These are phyloP conservation scores for Heterohyrax brucei DNA, from an alignment of 2,797 vertebrate genomes.

Conservation along the genomic window DNA sequence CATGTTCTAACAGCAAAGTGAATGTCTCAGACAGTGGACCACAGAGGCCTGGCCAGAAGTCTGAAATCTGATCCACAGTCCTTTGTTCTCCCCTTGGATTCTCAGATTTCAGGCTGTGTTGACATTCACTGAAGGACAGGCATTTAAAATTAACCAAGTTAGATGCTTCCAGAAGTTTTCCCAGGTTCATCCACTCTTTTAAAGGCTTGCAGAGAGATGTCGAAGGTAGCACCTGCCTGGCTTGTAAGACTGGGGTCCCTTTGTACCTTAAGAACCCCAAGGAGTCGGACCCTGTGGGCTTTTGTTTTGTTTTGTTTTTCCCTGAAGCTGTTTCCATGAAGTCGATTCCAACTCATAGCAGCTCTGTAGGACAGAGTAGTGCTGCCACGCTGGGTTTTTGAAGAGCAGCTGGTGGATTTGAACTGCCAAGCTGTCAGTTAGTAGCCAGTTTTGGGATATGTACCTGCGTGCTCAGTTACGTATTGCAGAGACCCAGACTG, in stretches of 20 bases:
- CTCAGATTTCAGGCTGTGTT: neutral
- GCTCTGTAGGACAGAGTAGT: too few species aligned
- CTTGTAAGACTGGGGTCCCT: neutral
- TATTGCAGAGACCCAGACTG: too few species aligned
- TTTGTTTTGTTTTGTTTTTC: too few species aligned
- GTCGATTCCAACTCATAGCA: too few species aligned
- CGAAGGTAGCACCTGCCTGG: neutral
- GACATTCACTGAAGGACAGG: neutral
- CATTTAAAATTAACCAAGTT: neutral
- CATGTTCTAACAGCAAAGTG: accelerated
- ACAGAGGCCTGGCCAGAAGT: neutral
- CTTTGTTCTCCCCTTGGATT: neutral
- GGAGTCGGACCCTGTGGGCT: neutral
- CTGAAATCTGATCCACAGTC: accelerated
- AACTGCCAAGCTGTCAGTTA: neutral
- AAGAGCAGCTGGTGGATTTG: too few species aligned
- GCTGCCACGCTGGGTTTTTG: too few species aligned
- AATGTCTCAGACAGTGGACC: accelerated
- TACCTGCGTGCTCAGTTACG: too few species aligned
- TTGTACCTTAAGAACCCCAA: neutral
- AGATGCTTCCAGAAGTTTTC: neutral
- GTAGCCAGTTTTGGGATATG: neutral
- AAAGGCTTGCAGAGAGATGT: neutral
- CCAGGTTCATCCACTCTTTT: neutral
- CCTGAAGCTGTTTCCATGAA: too few species aligned